Percentiles rank a stretch among this genome's conserved stretches.
phyloP scores from a whole-genome alignment of 2,888 invertebrate genomes.

The Seira ritae region DNA sequence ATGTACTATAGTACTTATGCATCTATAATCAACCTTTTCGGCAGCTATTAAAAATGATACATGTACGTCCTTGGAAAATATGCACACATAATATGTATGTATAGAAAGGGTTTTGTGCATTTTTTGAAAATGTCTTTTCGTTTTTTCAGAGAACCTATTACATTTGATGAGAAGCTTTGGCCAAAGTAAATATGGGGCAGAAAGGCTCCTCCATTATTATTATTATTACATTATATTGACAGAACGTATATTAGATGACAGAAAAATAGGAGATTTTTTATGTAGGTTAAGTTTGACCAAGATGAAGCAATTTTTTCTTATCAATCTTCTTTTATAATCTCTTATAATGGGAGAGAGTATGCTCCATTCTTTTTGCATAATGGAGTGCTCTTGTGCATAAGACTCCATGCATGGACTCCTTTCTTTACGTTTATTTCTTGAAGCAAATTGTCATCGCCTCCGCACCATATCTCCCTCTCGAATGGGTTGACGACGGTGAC shows the following conservation, averaged over 20 bases:
- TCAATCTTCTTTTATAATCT: conserved; percentile 44
- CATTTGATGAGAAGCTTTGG: background rate
- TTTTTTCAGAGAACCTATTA: conserved; percentile 11
- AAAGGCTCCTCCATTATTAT: background rate
- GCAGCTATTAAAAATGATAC: background rate
- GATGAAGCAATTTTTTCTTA: conserved; percentile 52
- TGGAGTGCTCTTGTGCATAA: conserved; percentile 22
- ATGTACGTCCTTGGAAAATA: background rate
- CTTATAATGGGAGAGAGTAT: conserved; percentile 35
- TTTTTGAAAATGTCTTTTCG: background rate
- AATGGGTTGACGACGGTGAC: background rate
- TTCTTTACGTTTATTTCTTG: conserved; percentile 13
- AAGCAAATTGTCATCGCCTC: conserved; percentile 44
- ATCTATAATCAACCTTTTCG: conserved; percentile 8
- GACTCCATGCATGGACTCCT: background rate
- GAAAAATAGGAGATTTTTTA: conserved; percentile 25
- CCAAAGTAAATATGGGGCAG: background rate
- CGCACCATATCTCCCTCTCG: background rate
- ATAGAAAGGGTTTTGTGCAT: background rate
- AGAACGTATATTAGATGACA: no score
- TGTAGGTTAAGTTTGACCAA: conserved; percentile 51
- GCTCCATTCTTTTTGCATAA: conserved; percentile 37
- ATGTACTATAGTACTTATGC: background rate
- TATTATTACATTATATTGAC: conserved; percentile 17
- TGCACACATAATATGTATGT: background rate